Base-by-base conservation (phyloP, 2,888 invertebrate species). In the Mylabris sibirica region DNA sequence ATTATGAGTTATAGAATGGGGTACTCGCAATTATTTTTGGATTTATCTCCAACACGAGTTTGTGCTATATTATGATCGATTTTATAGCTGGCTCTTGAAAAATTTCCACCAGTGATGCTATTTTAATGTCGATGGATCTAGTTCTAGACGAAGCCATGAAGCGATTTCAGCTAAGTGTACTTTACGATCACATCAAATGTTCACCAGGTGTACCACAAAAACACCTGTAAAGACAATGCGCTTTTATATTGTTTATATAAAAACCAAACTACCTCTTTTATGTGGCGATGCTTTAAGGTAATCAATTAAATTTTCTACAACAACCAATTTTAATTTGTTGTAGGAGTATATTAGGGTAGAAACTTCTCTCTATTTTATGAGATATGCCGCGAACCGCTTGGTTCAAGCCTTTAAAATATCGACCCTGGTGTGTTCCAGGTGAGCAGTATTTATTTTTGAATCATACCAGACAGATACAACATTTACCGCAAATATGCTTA, bases 201-300 rank as follows among this genome's bases (percentile, higher is more conserved):
- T 75, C 71, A 67, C 65, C 74, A 73, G 69, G 73, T 73, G 71
- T 70, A 72, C 22, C 20, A 49, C 20, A 17, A 22, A 70, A 69
- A 73, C 74, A 73, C 72, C 74, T 76, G 77, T 72, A 65, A 70
- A 73, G 72, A 72, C 74, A 74, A 72, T 72, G 77, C 76, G 76
- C 73, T 72, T 44, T 17, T 70, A 71, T 73, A 68, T 72, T 75
- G 75, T 74, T 77, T 77, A 76, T 69, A 68, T 73, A 74, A 73
- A 74, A 73, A 70, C 71, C 69, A 44, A 44, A 69, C 70, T 76
- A n/a, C n/a, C n/a, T n/a, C n/a, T 30, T 30, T 30, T 8, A 30
- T 75, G 75, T 73, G 63, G 71, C 71, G 68, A 73, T 73, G 4
- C n/a, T 44, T 17, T 17, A n/a, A 41, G n/a, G 12, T 9, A 35